Percentiles rank a stretch among this genome's conserved stretches.
Evolutionary conservation across 2,888 invertebrate species (phyloP).

Genomic region (Oscheius sp.): DNA sequence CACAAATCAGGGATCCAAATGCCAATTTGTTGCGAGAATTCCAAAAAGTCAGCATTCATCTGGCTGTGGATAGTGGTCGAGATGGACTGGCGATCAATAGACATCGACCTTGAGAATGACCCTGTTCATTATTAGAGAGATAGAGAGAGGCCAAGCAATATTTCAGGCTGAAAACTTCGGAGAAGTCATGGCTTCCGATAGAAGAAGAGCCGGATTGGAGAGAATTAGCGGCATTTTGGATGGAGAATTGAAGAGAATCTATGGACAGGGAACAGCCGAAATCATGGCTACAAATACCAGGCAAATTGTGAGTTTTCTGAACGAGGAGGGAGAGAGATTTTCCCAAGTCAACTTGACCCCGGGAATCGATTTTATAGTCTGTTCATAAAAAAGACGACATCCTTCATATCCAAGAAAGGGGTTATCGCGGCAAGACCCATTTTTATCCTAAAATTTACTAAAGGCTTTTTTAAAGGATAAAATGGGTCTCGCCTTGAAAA

Average conservation of each 20-base stretch:
- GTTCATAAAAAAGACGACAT: too few relatives aligned
- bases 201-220: conserved; percentile 43
- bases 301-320: conserved; percentile 40
- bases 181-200: conserved; percentile 49
- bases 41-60: conserved; percentile 20
- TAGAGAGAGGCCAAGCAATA: background rate
- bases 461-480: too few relatives aligned
- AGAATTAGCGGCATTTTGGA: conserved; percentile 43
- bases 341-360: too few relatives aligned
- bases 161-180: conserved; percentile 58
- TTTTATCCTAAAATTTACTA: too few relatives aligned
- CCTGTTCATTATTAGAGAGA: conserved; percentile 15
- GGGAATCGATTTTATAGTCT: too few relatives aligned
- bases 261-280: conserved; percentile 46
- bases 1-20: background rate
- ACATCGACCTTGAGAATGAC: background rate
- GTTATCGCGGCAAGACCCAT: too few relatives aligned
- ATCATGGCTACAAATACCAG: conserved; percentile 48
- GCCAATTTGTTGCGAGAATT: conserved; percentile 19
- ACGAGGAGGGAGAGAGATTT: too few relatives aligned
- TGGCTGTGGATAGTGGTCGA: background rate
- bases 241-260: conserved; percentile 45
- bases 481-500: too few relatives aligned
- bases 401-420: too few relatives aligned
- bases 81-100: background rate